A percentile compares a stretch with the other conserved stretches of the same genome.
Evolutionary conservation across 2,888 invertebrate species (phyloP).

Genomic region (Aphidius colemani): DNA sequence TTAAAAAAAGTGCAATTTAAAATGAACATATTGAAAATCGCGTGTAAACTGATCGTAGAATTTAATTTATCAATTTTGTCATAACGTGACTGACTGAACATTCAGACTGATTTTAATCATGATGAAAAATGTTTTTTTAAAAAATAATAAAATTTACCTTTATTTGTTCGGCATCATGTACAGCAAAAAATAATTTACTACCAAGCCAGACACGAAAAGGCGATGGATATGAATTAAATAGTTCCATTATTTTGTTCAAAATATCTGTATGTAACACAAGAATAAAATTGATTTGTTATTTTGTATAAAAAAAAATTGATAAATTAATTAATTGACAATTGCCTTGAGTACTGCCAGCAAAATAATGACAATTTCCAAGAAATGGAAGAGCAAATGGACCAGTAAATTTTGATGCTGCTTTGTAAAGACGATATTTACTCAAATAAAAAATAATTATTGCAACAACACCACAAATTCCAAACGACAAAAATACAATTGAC

Average conservation of each 20-base stretch:
- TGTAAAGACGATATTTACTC: conserved; percentile 32
- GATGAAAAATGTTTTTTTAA: too few species aligned
- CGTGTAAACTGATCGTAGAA: too few species aligned
- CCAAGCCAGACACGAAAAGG: conserved; percentile 43
- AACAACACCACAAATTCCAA: conserved; percentile 27
- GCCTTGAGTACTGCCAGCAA: conserved; percentile 41
- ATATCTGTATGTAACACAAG: too few species aligned
- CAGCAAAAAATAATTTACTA: conserved; percentile 36
- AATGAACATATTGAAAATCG: too few species aligned
- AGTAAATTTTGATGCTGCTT: conserved; percentile 34
- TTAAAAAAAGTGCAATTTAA: too few species aligned
- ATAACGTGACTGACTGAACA: too few species aligned
- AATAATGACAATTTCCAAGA: conserved; percentile 41
- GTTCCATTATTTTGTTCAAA: conserved; percentile 34
- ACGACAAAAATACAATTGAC: conserved; percentile 14
- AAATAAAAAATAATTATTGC: conserved; percentile 31
- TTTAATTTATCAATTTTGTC: too few species aligned
- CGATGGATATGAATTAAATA: conserved; percentile 38
- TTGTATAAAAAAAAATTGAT: too few species aligned
- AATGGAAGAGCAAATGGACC: conserved; percentile 42
- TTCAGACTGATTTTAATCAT: background rate
- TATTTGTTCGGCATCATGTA: conserved; percentile 41
- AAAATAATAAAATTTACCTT: conserved; percentile 34
- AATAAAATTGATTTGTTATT: too few species aligned
- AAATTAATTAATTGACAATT: conserved; percentile 2